Base-by-base conservation (phyloP, 1,140 invertebrate genomes). In the Palaemon carinicauda region DNA sequence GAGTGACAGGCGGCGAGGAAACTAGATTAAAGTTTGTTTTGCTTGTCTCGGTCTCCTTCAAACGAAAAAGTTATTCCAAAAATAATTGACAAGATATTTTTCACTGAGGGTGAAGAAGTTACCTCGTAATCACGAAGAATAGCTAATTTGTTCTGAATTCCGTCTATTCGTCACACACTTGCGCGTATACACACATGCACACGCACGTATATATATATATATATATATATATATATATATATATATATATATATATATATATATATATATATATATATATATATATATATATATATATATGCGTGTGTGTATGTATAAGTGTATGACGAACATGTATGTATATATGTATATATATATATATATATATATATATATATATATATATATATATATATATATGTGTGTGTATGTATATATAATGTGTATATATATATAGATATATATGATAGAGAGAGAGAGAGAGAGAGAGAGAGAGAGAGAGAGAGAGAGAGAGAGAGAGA, bases 381-480 rank as follows among this genome's bases (percentile, higher is more conserved):
- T 65, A 65, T 60, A 12, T 19, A 65, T 65, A 65, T 65, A 65
- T 65, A 65, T 65, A 65, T 65, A 65, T 65, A 65, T 65, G 19
- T 65, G n/a, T 65, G n/a, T 65, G n/a, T 65, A 65, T n/a, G n/a
- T 65, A 65, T 65, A n/a, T 65, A 65, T 65, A 65, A 60, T 60
- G 33, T 41, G 3, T 41, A 5, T 41, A 5, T 41, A 5, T 41
- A 10, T 41, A 0, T 41, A 10, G 9, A 10, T 5, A 10, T 41
- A 10, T 41, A 10, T 2, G 41, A 41, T 7, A 41, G 0, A 41
- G 41, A 41, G 3, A 41, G 56, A 27, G n/a, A 27, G 17, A 1
- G n/a, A 19, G n/a, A 65, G n/a, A 27, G n/a, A n/a, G n/a, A n/a
- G n/a, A n/a, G n/a, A n/a, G n/a, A n/a, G n/a, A n/a, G n/a, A n/a